phyloP scores from a whole-genome alignment of 2,888 invertebrate genomes.

The Amiota communis region DNA sequence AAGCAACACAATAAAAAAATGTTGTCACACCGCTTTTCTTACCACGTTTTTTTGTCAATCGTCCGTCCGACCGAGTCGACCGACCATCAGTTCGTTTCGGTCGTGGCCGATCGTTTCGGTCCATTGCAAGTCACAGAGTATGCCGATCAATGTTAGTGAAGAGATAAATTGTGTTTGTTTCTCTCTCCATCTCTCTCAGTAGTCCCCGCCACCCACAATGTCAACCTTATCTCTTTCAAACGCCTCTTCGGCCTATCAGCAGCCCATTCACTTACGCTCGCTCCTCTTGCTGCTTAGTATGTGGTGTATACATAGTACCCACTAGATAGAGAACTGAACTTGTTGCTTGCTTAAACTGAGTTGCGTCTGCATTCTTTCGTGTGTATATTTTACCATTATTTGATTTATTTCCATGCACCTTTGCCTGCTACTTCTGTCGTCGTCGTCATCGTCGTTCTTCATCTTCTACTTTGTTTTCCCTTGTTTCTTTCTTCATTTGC shows the following conservation, averaged over 20 bases:
- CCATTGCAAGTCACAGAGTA: background rate
- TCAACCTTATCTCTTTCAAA: background rate
- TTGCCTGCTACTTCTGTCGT: conserved; percentile 2
- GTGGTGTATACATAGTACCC: no score
- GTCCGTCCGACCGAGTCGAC: background rate
- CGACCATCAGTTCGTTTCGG: background rate
- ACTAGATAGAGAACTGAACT: conserved; percentile 1
- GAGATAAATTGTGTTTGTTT: background rate
- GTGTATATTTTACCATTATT: background rate
- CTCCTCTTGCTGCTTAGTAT: background rate
- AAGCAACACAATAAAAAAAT: conserved; percentile 24
- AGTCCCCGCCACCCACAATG: background rate
- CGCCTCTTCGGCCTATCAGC: background rate
- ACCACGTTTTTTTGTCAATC: background rate
- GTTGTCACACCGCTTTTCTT: conserved; percentile 30
- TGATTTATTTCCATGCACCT: conserved; percentile 21
- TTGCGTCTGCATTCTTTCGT: background rate
- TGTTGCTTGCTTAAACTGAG: conserved; percentile 11
- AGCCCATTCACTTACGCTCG: background rate
- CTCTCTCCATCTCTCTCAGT: background rate
- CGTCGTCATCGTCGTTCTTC: background rate
- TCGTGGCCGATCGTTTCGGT: background rate
- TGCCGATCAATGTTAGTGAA: background rate
- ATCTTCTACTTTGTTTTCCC: background rate
- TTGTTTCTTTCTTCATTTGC: background rate